Evolutionary conservation across 2,888 invertebrate species (phyloP), one percentile per base, ranked within the genome.

Genomic region (Rotaria magnacalcarata): DNA sequence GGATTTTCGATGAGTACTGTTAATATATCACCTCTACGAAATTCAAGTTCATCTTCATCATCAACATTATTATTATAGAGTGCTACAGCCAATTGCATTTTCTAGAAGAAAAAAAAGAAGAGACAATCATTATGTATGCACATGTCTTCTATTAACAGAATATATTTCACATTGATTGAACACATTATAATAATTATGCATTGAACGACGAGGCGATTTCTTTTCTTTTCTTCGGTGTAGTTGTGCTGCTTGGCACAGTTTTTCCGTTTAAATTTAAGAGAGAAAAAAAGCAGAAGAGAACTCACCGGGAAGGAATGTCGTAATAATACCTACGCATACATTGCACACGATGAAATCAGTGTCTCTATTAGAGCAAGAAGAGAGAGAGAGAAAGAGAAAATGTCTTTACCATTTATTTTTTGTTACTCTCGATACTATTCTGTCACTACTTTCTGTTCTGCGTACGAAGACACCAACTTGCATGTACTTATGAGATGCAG

Each of bases 11-110:
- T 80, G 1, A 80, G 47, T 80, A 80, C 80, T 47, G 43, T 80
- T n/a, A 80, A 47, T 43, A 80, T 80, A n/a, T 80, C 80, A 47
- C 80, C 80, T 47, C n/a, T 80, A n/a, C 47, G 80, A 80, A 80
- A 80, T 47, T 80, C 80, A 24, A 80, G 43, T 80, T 80, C 80
- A 47, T 80, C 80, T 24, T 80, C 80, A 47, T 47, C 47, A n/a
- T 80, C 80, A 24, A 43, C 11, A 47, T 80, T 19, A 47, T 80
- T 80, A n/a, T 47, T 80, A 47, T 80, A 80, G 4, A 80, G 47
- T 24, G 80, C 80, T 43, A 80, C 43, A 47, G 80, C 80, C 47
- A 80, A 47, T n/a, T 80, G 80, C 80, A 80, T 80, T 16, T 80
- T 80, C 67, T 67, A 67, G 19, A 67, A 67, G 19, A 41, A 34